These are phyloP conservation scores for Bolinopsis microptera DNA, from an alignment of 37 sponge, comb jelly and placozoan genomes.

Conservation along the genomic window DNA sequence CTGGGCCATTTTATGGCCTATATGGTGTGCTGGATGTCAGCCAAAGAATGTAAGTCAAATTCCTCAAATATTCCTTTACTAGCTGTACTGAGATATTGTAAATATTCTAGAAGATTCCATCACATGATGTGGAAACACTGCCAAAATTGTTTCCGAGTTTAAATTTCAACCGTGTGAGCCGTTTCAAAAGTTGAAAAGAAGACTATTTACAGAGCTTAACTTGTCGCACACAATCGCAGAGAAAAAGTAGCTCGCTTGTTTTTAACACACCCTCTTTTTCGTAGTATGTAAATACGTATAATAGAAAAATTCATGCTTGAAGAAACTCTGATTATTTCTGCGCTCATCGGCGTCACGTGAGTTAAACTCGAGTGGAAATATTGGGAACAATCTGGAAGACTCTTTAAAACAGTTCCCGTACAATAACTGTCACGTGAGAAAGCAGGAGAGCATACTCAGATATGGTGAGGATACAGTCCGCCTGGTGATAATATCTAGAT, in stretches of 20 bases:
- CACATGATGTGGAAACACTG: not conserved
- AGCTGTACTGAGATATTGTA: no score
- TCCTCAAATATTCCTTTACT: no score
- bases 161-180: not conserved
- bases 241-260: not conserved
- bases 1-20: no score
- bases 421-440: not conserved
- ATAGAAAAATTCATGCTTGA: not conserved
- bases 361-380: not conserved
- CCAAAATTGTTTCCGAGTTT: not conserved
- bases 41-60: no score
- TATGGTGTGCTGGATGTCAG: no score
- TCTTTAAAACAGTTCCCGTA: not conserved
- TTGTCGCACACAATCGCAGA: not conserved
- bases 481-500: not conserved
- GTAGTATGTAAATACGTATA: not conserved
- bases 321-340: not conserved
- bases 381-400: not conserved
- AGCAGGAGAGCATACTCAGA: not conserved
- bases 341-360: not conserved
- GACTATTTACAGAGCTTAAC: not conserved
- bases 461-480: not conserved
- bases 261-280: not conserved
- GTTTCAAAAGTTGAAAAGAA: not conserved
- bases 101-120: no score